Evolutionary conservation across 37 sponge, comb jelly and placozoan species (phyloP), one percentile per base, ranked within the genome.

Genomic region (Halisarca cf. caerulea): DNA sequence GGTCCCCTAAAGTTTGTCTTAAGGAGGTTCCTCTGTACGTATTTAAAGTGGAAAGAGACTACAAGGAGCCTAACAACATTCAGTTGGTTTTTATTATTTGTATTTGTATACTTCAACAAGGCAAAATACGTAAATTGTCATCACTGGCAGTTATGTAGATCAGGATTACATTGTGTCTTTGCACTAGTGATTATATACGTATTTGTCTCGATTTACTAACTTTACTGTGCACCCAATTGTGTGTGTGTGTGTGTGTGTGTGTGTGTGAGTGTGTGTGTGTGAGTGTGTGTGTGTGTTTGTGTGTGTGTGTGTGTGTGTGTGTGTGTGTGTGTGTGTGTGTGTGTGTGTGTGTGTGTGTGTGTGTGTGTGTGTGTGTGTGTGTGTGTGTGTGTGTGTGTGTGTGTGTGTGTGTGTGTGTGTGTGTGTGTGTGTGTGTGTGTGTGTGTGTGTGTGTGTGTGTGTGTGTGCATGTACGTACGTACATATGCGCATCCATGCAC

Each of bases 331-430:
- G 64, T 62, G 30, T 62, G 30, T 27, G 64, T 62, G 30, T 62
- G 30, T 62, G 64, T 62, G 30, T 27, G 64, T 62, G 30, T 62
- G 30, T 62, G 64, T 62, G 30, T 62, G 30, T 62, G 64, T 62
- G 30, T 62, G 30, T 27, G 64, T 62, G 30, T 62, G 64, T 62
- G 64, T 62, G 6, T 62, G 30, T 27, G 64, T 62, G 30, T 30
- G 30, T 27, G 30, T 62, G 25, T 62, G 64, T 20, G 23, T 62
- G 6, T 62, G 30, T 27, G 15, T 15, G 6, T 15, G 15, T 23
- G 15, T 6, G 25, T 15, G 64, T 15, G 23, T 62, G 30, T 15
- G 30, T 62, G 64, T 15, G 30, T 62, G 30, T 23, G 64, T 62
- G 30, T 15, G 30, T 30, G 30, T 15, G 64, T 62, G 30, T 62